Evolutionary conservation across 1,140 invertebrate species (phyloP).

Genomic region (Saccostrea cuccullata): DNA sequence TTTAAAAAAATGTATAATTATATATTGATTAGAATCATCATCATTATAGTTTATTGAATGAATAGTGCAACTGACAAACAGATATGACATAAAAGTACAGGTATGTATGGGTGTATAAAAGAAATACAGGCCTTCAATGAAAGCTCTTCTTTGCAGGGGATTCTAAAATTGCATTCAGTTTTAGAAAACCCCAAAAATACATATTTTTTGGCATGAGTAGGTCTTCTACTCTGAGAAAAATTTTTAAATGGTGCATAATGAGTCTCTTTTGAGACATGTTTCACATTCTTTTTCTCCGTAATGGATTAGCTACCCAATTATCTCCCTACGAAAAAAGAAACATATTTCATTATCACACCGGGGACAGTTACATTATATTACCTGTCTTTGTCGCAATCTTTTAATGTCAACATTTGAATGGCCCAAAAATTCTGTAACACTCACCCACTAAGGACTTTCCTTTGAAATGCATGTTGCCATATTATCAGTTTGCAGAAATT

Average conservation of each 20-base stretch:
- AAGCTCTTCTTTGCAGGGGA: background rate
- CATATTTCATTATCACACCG: constrained; percentile 8
- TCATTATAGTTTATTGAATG: too few relatives aligned
- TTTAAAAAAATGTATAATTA: too few relatives aligned
- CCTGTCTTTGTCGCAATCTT: background rate
- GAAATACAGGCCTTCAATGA: background rate
- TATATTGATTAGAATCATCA: too few relatives aligned
- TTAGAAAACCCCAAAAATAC: background rate
- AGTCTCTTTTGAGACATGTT: background rate
- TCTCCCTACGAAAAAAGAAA: background rate
- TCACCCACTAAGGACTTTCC: background rate
- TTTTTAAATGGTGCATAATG: background rate
- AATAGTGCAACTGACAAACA: background rate
- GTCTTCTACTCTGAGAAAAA: background rate
- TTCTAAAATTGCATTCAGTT: background rate
- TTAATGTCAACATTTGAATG: background rate
- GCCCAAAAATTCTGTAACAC: background rate
- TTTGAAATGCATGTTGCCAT: background rate
- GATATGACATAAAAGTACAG: background rate
- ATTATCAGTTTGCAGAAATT: constrained; percentile 1
- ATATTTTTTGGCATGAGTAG: background rate
- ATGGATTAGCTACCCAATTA: background rate
- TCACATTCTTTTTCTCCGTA: background rate
- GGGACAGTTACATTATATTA: constrained; percentile 17
- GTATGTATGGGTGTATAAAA: background rate